These are phyloP conservation scores for Cataglyphis cursor DNA, from an alignment of 2,888 invertebrate genomes.

Conservation along the genomic window DNA sequence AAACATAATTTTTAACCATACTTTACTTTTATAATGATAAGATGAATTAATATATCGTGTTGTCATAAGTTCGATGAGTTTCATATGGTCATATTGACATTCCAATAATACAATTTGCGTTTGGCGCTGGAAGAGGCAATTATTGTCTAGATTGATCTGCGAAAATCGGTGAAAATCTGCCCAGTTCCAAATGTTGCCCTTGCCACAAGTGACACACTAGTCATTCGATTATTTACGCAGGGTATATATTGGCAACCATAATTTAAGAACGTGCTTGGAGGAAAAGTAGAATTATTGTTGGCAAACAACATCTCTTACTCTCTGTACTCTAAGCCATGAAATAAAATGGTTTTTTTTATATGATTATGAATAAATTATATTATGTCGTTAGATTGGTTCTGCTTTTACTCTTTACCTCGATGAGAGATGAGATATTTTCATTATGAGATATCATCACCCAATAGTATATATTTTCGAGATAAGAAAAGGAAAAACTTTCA, in stretches of 20 bases:
- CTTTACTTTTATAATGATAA: conserved; percentile 61
- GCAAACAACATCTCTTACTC: conserved; percentile 73
- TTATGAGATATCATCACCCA: background rate
- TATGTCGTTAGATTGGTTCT: conserved; percentile 81
- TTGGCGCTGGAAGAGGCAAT: conserved; percentile 22
- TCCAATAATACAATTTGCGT: conserved; percentile 66
- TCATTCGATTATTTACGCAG: conserved; percentile 77
- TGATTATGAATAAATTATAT: conserved; percentile 85
- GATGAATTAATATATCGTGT: conserved; percentile 51
- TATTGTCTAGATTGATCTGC: conserved; percentile 17
- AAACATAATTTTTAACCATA: conserved; percentile 69
- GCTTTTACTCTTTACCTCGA: conserved; percentile 39
- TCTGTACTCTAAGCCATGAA: conserved; percentile 74
- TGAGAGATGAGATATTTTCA: background rate
- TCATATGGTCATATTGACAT: conserved; percentile 68
- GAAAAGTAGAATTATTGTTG: conserved; percentile 75
- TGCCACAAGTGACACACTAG: conserved; percentile 71
- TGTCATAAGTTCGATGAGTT: conserved; percentile 64
- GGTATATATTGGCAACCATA: conserved; percentile 73
- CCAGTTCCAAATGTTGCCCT: conserved; percentile 43
- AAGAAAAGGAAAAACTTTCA: background rate
- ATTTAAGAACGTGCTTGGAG: conserved; percentile 62
- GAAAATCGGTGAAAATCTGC: conserved; percentile 28
- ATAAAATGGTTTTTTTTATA: conserved; percentile 82
- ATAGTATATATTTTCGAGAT: background rate